Base-by-base conservation (phyloP, 1,140 invertebrate genomes). In the Drosophila leontia region DNA sequence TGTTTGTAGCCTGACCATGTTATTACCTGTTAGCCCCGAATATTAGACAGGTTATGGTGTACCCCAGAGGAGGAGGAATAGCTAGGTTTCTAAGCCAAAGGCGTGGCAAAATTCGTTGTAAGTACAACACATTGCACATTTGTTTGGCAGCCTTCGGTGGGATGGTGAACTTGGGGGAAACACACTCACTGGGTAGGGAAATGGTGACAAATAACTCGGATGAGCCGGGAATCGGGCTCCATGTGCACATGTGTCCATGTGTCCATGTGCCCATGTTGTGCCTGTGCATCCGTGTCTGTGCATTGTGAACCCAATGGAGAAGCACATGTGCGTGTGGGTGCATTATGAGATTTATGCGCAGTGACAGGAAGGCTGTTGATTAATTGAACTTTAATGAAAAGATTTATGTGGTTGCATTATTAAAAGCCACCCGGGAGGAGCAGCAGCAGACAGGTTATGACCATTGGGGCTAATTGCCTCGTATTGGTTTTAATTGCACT, bases 371-470 rank as follows among this genome's bases (percentile, higher is more conserved):
- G 75, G 67, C 81, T 69, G 61, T 78, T 88, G 84, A 88, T 88
- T 88, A 88, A 88, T 88, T 90, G 84, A 88, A 88, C 80, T 88
- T 90, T 90, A 88, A 88, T 90, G 80, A 84, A 84, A 90, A 88
- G 84, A 88, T 88, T 88, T 88, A 88, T 88, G 84, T 78, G 81
- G 72, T 47, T 84, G 78, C 85, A 78, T 81, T 88, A 88, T 80
- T 90, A 81, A 87, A 88, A 81, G 50, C 47, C 62, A 58, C 35
- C 45, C 23, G 47, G 35, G 63, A 57, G 45, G 35, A 75, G 70
- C 42, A 56, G 35, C 44, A 58, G 55, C 42, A 71, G 58, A 59
- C 47, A 64, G 68, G 59, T 75, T 78, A 62, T 58, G 45, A 39
- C 61, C 51, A 45, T 53, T 67, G 50, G 78, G 78, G 65, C 71